A percentile compares a stretch with the other conserved stretches of the same genome.
Evolutionary conservation across 2,797 vertebrate species (phyloP).

Genomic region (Thamnophis elegans): DNA sequence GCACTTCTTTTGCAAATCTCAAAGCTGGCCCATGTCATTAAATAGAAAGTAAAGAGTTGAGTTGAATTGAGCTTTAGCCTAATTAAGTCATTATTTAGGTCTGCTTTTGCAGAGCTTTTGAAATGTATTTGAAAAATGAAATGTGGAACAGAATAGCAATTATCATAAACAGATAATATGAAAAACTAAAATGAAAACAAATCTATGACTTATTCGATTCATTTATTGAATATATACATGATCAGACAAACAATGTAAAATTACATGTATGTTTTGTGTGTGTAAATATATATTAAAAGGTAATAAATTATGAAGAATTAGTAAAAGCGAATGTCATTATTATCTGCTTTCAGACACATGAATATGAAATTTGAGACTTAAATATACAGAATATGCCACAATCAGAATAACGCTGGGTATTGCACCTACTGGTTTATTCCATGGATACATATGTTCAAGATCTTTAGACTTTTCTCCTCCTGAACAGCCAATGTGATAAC

Average conservation of each 20-base stretch:
- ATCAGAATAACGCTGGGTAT: constrained; percentile 45
- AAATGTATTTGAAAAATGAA: background rate
- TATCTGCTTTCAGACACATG: constrained; percentile 40
- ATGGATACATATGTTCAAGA: constrained; percentile 19
- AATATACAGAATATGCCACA: constrained; percentile 39
- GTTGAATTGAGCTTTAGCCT: background rate
- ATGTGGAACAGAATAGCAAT: background rate
- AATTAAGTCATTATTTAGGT: background rate
- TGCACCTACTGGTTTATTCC: constrained; percentile 50
- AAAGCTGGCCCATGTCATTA: background rate
- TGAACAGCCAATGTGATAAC: constrained; percentile 16
- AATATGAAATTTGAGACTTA: constrained; percentile 46
- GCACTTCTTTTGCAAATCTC: background rate
- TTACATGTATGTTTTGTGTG: constrained; percentile 47
- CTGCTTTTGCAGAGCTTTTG: background rate
- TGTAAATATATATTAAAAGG: constrained; percentile 56
- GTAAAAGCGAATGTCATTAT: constrained; percentile 59
- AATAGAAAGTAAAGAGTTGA: background rate
- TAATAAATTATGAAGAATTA: constrained; percentile 70
- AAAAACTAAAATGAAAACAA: constrained; percentile 10
- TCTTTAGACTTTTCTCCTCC: constrained; percentile 11
- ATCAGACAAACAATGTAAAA: constrained; percentile 67
- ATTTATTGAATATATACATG: constrained; percentile 70
- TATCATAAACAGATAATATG: background rate
- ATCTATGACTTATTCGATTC: constrained; percentile 38